phyloP scores from a whole-genome alignment of 2,113 vertebrate species.

The Muscicapa adusta region DNA sequence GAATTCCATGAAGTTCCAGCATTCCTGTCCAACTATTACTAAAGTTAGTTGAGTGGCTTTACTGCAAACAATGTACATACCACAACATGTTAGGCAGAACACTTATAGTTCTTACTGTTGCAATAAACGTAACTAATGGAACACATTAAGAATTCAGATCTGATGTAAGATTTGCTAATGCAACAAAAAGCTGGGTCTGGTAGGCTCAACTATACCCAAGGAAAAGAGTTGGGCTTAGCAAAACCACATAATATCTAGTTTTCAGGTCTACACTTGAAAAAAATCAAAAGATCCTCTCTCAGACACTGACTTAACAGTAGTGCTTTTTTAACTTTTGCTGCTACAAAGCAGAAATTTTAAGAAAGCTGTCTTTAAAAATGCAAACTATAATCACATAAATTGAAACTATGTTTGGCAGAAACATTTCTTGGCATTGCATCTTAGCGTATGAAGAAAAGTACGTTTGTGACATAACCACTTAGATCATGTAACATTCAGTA shows the following conservation, averaged over 20 bases:
- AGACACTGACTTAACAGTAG: not conserved
- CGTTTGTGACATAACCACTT: not conserved
- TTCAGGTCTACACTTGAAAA: not conserved
- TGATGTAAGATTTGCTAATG: not conserved
- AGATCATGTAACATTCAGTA: not conserved
- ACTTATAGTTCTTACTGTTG: not conserved
- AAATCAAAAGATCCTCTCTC: not conserved
- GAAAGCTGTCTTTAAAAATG: not conserved
- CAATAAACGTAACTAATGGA: not conserved
- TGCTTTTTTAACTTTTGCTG: not conserved
- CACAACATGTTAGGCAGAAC: not conserved
- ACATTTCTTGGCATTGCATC: not conserved
- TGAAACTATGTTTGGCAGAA: not conserved
- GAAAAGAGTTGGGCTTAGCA: not conserved
- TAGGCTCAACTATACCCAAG: not conserved
- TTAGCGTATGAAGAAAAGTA: not conserved
- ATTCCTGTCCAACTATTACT: not conserved
- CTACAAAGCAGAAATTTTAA: constrained; percentile 9
- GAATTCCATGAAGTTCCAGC: not conserved
- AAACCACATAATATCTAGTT: constrained; percentile 23
- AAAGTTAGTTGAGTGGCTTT: not conserved
- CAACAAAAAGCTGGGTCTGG: not conserved
- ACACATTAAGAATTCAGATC: not conserved
- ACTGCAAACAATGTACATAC: not conserved
- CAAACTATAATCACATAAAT: not conserved